phyloP scores from a whole-genome alignment of 2,797 vertebrate genomes.

The Odontamblyopus lacepedii region DNA sequence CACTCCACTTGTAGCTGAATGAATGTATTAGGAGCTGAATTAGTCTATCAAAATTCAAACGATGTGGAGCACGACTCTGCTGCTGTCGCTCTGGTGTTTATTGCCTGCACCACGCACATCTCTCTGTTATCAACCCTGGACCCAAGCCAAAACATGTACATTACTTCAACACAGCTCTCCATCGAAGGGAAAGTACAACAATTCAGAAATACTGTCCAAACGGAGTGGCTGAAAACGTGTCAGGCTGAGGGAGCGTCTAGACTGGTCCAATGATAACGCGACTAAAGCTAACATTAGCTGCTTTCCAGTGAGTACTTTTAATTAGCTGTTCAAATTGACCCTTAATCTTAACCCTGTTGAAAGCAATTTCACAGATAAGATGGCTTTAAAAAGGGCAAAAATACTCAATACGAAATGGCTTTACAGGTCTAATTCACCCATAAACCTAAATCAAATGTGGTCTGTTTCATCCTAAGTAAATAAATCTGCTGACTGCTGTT shows the following conservation, averaged over 20 bases:
- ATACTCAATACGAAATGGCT: neutral
- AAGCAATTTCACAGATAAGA: neutral
- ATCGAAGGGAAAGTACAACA: conserved; percentile 22
- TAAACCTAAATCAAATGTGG: no score
- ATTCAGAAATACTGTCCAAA: conserved; percentile 5
- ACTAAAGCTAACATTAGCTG: neutral
- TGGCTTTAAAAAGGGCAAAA: neutral
- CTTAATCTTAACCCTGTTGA: neutral
- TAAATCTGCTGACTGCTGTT: no score
- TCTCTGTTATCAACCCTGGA: conserved; percentile 49
- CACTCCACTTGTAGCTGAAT: neutral
- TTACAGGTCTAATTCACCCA: neutral
- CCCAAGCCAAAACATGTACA: conserved; percentile 36
- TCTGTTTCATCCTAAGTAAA: no score
- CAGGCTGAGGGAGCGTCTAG: no score
- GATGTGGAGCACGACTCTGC: conserved; percentile 12
- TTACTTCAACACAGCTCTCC: conserved; percentile 48
- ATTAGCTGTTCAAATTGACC: neutral
- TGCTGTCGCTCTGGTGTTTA: conserved; percentile 42
- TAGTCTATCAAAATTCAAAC: conserved; percentile 11
- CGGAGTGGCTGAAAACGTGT: neutral
- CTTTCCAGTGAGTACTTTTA: neutral
- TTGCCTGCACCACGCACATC: conserved; percentile 51
- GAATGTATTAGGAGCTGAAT: neutral
- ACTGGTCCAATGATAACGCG: no score